Evolutionary conservation across 2,113 vertebrate genomes (phyloP), one percentile per base, ranked within the genome.

Genomic region (Loxodonta africana): DNA sequence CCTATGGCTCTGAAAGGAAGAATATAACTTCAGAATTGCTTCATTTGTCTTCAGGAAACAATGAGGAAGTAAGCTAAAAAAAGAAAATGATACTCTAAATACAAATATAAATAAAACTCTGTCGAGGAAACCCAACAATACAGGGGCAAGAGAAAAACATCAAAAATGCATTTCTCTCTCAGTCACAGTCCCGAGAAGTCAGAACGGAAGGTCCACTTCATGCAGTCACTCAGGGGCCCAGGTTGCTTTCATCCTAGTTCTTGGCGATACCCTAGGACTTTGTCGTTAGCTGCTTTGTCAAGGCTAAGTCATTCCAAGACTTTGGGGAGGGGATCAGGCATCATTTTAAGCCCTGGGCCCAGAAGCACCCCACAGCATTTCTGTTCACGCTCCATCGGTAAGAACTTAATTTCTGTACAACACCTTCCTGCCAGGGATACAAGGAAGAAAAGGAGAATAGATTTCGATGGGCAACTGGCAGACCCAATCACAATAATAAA

Each of bases 61-160:
- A 69, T 62, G n/a, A 51, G 33, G 92, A 88, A 91, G 88, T 65
- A 74, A 89, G 17, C 78, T 8, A 57, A 91, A 91, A 78, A 44
- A 37, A 88, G 18, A 73, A 44, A 65, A 23, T 57, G 83, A 51
- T 67, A 88, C 80, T 91, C 53, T 91, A 15, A 89, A 37, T 37
- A 37, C 37, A 37, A 37, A 37, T 37, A 37, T 37, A 37, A 37
- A 37, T 89, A 92, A 84, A 96, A 84, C 12, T 85, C 10, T 62
- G 33, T 81, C 53, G 74, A 67, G 25, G 41, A 83, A 25, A 77
- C 15, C 74, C 33, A 69, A 53, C 46, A 82, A 33, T 85, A 67
- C 5, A 74, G 25, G 51, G 18, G 8, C 14, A 67, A 73, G 10
- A 25, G 18, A 28, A 77, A 10, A 44, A 67, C 30, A 46, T 18